A percentile compares a stretch with the other conserved stretches of the same genome.
These are phyloP conservation scores for Sinopyrophorus schimmeli DNA, from an alignment of 2,888 invertebrate species.

Conservation along the genomic window DNA sequence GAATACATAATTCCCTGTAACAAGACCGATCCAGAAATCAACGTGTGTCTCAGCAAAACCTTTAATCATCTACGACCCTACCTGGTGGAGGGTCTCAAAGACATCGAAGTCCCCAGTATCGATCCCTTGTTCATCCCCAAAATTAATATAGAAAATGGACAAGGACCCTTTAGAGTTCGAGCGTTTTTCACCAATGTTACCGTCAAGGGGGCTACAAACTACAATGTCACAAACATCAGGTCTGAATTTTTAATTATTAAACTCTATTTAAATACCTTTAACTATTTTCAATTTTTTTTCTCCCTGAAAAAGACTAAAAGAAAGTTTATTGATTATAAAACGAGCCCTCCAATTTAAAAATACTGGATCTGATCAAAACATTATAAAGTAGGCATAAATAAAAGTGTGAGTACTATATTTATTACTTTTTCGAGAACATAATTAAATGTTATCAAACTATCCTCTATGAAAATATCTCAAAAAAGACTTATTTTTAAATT, in stretches of 20 bases:
- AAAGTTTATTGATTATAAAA: no score
- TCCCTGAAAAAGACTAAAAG: no score
- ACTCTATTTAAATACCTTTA: no score
- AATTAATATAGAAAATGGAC: constrained; percentile 77
- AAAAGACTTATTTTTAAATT: no score
- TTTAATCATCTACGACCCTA: constrained; percentile 76
- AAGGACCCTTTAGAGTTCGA: constrained; percentile 73
- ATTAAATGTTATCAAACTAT: no score
- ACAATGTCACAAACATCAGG: constrained; percentile 70
- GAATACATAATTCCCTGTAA: constrained; percentile 74
- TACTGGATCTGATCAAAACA: no score
- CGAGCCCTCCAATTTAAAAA: no score
- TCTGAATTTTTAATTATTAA: constrained; percentile 55
- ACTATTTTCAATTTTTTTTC: no score
- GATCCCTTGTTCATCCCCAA: constrained; percentile 73
- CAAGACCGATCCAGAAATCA: constrained; percentile 66
- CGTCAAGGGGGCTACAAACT: constrained; percentile 75
- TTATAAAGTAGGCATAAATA: no score
- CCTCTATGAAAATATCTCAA: no score
- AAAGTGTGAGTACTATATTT: no score
- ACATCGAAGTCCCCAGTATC: constrained; percentile 73
- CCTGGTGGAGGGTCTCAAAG: constrained; percentile 69
- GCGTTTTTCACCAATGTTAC: constrained; percentile 77
- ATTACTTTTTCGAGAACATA: no score
- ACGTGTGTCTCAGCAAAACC: constrained; percentile 68